Conservation (phyloP, 2,113 vertebrate genomes). For the Boleophthalmus pectinirostris region DNA sequence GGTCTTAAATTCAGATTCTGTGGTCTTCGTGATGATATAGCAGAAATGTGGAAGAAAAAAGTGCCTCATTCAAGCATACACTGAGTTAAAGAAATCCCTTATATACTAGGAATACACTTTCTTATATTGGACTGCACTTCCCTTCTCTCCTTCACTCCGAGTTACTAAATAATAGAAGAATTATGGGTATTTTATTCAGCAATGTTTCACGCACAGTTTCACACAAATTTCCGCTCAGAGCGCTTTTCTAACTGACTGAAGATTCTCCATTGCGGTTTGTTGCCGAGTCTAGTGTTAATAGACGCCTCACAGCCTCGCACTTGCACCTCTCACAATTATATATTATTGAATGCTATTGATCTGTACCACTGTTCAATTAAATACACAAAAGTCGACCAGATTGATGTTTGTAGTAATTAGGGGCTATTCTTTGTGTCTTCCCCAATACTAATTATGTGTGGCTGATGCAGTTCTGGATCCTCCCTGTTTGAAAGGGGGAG, state of each 20-base stretch:
- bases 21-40: neutral
- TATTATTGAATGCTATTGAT: slow-evolving; percentile 82
- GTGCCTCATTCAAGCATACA: neutral
- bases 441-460: slow-evolving; percentile 80
- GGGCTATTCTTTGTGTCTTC: slow-evolving; percentile 77
- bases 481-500: slow-evolving; percentile 54
- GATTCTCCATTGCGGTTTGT: slow-evolving; percentile 54
- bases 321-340: slow-evolving; percentile 73
- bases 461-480: slow-evolving; percentile 66
- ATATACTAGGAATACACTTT: neutral
- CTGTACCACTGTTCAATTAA: slow-evolving; percentile 75
- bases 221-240: slow-evolving; percentile 74
- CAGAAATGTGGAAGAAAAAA: neutral
- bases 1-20: neutral
- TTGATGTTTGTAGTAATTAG: slow-evolving; percentile 79
- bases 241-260: slow-evolving; percentile 70
- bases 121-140: slow-evolving; percentile 25
- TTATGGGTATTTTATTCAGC: slow-evolving; percentile 72
- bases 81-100: too few species aligned
- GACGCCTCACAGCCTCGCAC: slow-evolving; percentile 56
- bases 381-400: slow-evolving; percentile 73
- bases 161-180: slow-evolving; percentile 80
- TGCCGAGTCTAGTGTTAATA: slow-evolving; percentile 54
- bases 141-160: slow-evolving; percentile 61
- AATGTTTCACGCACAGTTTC: slow-evolving; percentile 78